Percentiles rank a stretch among this genome's conserved stretches.
Evolutionary conservation across 2,113 vertebrate species (phyloP).

Genomic region (Mustela lutreola): DNA sequence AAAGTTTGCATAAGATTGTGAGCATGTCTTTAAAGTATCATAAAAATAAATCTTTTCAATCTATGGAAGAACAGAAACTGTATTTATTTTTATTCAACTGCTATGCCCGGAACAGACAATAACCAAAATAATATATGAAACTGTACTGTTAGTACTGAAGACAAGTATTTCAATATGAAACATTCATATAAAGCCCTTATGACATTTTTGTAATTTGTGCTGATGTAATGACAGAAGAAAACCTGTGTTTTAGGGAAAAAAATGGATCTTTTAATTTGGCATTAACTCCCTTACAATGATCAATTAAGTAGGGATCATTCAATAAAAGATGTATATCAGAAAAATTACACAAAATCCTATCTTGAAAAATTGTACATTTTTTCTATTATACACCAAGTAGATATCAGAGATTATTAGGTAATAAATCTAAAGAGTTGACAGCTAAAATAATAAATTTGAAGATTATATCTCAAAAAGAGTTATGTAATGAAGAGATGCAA

Average conservation of each 20-base stretch:
- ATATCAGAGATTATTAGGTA: background rate
- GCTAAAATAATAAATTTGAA: background rate
- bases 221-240: background rate
- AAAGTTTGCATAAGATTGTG: background rate
- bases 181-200: background rate
- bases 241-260: background rate
- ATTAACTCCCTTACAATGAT: background rate
- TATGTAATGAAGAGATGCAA: background rate
- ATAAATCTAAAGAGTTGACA: background rate
- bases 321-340: background rate
- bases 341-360: background rate
- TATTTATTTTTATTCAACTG: background rate
- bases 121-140: background rate
- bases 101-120: background rate
- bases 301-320: background rate
- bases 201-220: background rate
- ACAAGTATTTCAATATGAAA: background rate
- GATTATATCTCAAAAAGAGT: background rate
- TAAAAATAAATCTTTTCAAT: background rate
- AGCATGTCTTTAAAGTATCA: background rate
- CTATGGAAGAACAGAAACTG: background rate
- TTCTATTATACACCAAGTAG: background rate
- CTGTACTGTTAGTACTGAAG: background rate
- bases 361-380: background rate
- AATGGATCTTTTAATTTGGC: background rate